phyloP scores from a whole-genome alignment of 2,113 vertebrate genomes.

The Prunella himalayana region DNA sequence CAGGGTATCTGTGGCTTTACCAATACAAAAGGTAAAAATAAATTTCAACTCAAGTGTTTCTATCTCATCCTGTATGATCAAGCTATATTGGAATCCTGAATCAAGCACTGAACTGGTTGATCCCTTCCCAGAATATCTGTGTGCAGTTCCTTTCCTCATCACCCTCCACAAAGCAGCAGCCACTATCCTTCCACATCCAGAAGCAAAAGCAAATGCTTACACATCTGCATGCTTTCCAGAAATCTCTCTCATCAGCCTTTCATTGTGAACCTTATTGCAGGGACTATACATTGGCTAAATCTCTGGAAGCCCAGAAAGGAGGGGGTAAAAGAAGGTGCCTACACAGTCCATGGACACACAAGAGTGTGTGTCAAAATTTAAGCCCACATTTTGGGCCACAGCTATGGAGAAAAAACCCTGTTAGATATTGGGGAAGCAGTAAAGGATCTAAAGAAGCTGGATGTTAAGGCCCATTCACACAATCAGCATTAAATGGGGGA shows the following conservation, averaged over 20 bases:
- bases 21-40: background rate
- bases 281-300: background rate
- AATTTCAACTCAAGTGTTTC: background rate
- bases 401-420: rapidly evolving
- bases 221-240: background rate
- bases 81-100: background rate
- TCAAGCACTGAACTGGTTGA: background rate
- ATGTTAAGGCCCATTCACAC: background rate
- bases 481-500: background rate
- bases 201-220: background rate
- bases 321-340: background rate
- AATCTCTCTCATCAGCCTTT: background rate
- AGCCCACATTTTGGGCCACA: background rate
- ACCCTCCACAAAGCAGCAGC: background rate
- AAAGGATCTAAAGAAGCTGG: background rate
- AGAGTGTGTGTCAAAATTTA: background rate
- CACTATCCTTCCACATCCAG: background rate
- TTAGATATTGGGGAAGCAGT: background rate
- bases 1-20: background rate
- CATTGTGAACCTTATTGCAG: background rate
- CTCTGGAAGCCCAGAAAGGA: background rate
- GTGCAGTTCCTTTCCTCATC: background rate
- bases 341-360: no score
- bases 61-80: background rate
- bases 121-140: background rate